Evolutionary conservation across 2,888 invertebrate species (phyloP).

Genomic region (Drosophila barbarae): DNA sequence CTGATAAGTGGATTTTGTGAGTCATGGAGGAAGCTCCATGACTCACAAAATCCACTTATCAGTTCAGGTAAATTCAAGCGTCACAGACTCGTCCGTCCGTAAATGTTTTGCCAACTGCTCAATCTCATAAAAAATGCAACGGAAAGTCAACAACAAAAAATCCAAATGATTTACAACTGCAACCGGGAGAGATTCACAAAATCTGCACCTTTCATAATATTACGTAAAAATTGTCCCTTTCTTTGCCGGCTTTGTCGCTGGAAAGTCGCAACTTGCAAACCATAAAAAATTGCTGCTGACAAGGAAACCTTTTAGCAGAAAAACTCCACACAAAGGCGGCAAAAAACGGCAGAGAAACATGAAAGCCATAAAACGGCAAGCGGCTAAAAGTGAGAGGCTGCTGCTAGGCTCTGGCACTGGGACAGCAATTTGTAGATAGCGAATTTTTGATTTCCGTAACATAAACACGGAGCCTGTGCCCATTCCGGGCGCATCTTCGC

Average conservation of each 20-base stretch:
- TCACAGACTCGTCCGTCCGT: slow-evolving; percentile 18
- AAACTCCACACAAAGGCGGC: slow-evolving; percentile 39
- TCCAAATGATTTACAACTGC: slow-evolving; percentile 61
- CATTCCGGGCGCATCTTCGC: slow-evolving; percentile 37
- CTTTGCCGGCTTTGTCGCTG: slow-evolving; percentile 28
- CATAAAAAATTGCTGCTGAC: slow-evolving; percentile 68
- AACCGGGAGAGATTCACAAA: slow-evolving; percentile 29
- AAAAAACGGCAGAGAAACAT: slow-evolving; percentile 18
- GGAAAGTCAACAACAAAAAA: slow-evolving; percentile 3
- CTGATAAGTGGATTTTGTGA: no score
- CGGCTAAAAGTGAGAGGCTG: slow-evolving; percentile 50
- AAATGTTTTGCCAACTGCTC: slow-evolving; percentile 42
- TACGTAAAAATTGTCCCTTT: slow-evolving; percentile 60
- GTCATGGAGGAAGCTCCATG: no score
- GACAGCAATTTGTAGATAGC: slow-evolving; percentile 71
- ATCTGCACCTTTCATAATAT: slow-evolving; percentile 76
- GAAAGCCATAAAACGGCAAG: slow-evolving; percentile 68
- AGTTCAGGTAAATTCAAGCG: slow-evolving; percentile 13
- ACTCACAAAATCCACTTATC: slow-evolving; percentile 11
- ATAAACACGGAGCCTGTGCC: slow-evolving; percentile 62
- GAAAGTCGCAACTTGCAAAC: slow-evolving; percentile 59
- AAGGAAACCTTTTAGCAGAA: slow-evolving; percentile 54
- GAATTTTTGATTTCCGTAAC: slow-evolving; percentile 74
- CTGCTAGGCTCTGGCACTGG: slow-evolving; percentile 28
- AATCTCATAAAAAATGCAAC: slow-evolving; percentile 25